Evolutionary conservation across 2,113 vertebrate genomes (phyloP).

Genomic region (Hystrix cristata): DNA sequence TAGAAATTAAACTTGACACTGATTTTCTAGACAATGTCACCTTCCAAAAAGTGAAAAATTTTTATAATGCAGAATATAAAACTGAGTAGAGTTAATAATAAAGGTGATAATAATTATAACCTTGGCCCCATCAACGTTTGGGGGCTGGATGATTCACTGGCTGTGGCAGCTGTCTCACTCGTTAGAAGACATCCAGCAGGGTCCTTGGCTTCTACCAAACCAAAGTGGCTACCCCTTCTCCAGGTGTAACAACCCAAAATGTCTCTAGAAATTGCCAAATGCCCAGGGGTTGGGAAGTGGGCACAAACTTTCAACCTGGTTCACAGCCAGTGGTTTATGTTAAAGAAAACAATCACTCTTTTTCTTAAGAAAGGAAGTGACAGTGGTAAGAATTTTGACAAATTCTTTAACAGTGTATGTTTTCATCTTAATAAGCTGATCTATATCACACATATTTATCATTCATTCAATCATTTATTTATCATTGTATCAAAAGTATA

Average conservation of each 20-base stretch:
- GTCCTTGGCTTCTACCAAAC: neutral
- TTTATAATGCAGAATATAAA: neutral
- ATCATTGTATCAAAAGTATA: constrained; percentile 30
- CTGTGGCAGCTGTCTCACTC: neutral
- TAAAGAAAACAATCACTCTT: neutral
- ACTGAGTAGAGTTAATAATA: neutral
- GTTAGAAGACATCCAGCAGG: accelerated
- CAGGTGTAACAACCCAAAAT: neutral
- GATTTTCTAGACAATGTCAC: constrained; percentile 19
- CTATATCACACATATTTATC: neutral
- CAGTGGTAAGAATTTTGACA: constrained; percentile 3
- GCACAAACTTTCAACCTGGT: neutral
- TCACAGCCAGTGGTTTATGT: neutral
- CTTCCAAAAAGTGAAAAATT: neutral
- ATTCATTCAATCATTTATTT: neutral
- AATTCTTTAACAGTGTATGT: neutral
- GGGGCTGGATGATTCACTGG: neutral
- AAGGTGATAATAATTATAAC: neutral
- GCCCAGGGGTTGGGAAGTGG: neutral
- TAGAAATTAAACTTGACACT: constrained; percentile 36
- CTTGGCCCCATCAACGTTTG: accelerated
- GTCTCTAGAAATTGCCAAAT: neutral
- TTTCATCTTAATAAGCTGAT: constrained; percentile 2
- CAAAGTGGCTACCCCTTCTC: neutral
- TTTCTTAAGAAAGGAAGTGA: neutral